Conservation (phyloP, 2,888 invertebrate species). For the Ashinkailepas kermadecensis region DNA sequence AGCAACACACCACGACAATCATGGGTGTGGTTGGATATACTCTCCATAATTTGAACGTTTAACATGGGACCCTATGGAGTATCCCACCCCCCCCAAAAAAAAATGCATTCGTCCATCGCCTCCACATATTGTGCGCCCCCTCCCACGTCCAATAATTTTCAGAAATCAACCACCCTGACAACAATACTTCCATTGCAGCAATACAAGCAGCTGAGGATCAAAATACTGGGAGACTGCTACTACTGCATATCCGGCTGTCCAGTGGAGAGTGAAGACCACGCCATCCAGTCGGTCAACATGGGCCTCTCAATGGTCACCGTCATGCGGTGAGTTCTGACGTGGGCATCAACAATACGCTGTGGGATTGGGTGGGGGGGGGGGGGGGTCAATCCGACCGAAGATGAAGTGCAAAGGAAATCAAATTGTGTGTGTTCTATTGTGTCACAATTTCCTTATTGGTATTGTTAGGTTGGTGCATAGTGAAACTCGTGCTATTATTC, state of each 20-base stretch:
- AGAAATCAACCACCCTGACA: too few relatives aligned
- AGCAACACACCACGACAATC: too few relatives aligned
- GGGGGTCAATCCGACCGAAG: too few relatives aligned
- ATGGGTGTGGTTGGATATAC: too few relatives aligned
- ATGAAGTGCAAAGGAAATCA: background rate
- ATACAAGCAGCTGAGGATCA: constrained; percentile 88
- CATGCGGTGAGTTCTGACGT: constrained; percentile 65
- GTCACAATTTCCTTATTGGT: background rate
- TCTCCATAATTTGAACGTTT: too few relatives aligned
- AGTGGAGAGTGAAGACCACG: constrained; percentile 80
- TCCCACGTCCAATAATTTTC: too few relatives aligned
- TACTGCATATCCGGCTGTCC: constrained; percentile 96
- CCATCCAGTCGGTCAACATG: constrained; percentile 89
- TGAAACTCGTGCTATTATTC: background rate
- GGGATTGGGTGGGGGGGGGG: too few relatives aligned
- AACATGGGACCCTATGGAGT: too few relatives aligned
- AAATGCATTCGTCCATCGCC: too few relatives aligned
- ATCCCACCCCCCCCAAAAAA: too few relatives aligned
- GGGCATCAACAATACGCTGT: too few relatives aligned
- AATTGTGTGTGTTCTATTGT: background rate
- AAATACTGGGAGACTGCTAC: constrained; percentile 94
- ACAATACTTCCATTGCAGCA: constrained; percentile 52
- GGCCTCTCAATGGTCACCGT: constrained; percentile 94
- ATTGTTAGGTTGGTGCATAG: background rate
- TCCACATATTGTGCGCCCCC: too few relatives aligned